phyloP scores from a whole-genome alignment of 2,113 vertebrate species.

The Carollia perspicillata region DNA sequence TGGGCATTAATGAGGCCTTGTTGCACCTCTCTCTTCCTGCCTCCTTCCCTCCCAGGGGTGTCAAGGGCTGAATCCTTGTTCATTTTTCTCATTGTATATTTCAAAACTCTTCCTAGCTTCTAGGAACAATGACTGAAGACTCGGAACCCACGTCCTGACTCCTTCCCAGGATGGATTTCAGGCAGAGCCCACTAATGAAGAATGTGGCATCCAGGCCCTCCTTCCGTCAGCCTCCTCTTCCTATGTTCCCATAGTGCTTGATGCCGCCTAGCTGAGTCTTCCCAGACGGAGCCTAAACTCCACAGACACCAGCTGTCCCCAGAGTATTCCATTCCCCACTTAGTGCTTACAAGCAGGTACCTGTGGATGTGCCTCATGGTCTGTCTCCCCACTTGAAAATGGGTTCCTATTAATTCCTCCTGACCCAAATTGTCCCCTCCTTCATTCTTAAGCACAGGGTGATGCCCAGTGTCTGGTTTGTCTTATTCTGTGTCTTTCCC shows the following conservation, averaged over 20 bases:
- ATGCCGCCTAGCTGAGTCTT: neutral
- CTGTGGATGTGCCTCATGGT: neutral
- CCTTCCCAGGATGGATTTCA: too few species aligned
- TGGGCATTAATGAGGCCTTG: neutral
- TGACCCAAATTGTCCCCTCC: neutral
- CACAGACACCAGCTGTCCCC: neutral
- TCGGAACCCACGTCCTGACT: neutral
- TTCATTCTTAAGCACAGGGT: neutral
- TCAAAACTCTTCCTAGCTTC: neutral
- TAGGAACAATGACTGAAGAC: neutral
- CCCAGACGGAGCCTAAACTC: neutral
- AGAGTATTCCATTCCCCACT: accelerated
- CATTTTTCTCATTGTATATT: neutral
- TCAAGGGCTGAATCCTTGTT: neutral
- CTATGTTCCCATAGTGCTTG: neutral
- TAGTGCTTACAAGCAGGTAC: neutral
- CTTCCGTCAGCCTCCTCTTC: neutral
- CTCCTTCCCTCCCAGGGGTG: neutral
- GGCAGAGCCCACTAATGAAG: neutral
- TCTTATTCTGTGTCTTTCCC: neutral
- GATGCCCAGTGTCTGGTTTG: neutral
- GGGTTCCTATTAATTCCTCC: neutral
- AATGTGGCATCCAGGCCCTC: neutral
- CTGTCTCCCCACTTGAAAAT: neutral
- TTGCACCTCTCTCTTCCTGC: too few species aligned